These are phyloP conservation scores for Aradophagus sp. DNA, from an alignment of 1,140 invertebrate species.

Conservation along the genomic window DNA sequence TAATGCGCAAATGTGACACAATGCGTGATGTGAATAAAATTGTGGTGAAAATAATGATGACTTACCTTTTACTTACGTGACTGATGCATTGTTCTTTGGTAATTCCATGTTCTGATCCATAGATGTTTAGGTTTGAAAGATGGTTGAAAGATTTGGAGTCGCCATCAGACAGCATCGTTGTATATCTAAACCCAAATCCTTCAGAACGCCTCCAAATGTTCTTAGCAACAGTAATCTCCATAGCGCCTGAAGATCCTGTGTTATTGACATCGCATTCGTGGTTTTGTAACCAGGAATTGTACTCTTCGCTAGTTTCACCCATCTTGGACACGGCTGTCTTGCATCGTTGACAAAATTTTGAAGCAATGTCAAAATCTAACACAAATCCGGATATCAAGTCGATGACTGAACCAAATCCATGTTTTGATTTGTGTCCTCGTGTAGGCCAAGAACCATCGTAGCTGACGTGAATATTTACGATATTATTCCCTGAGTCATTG, in stretches of 20 bases:
- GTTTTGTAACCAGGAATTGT: conserved; percentile 30
- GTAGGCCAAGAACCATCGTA: conserved; percentile 15
- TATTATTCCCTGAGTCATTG: neutral
- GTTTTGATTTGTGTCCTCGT: conserved; percentile 5
- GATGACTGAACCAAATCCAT: conserved; percentile 2
- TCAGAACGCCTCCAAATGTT: conserved; percentile 56
- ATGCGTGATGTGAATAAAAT: no score
- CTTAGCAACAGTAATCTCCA: conserved; percentile 56
- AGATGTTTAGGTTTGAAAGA: conserved; percentile 41
- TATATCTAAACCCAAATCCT: conserved; percentile 46
- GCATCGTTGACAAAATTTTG: conserved; percentile 36
- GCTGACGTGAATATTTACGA: conserved; percentile 28
- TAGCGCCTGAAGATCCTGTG: conserved; percentile 39
- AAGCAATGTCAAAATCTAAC: conserved; percentile 7
- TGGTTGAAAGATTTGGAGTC: conserved; percentile 53
- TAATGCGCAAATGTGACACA: conserved; percentile 1
- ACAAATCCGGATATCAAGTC: conserved; percentile 2
- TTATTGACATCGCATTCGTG: conserved; percentile 42
- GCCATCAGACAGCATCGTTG: conserved; percentile 54
- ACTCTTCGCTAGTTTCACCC: conserved; percentile 24
- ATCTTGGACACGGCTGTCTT: conserved; percentile 6
- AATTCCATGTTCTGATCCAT: conserved; percentile 39
- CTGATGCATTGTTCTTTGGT: conserved; percentile 60
- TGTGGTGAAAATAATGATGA: conserved; percentile 6
- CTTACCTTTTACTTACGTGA: conserved; percentile 54